Percentiles rank a stretch among this genome's conserved stretches.
Evolutionary conservation across 1,140 invertebrate genomes (phyloP).

Genomic region (Helicoverpa zea): DNA sequence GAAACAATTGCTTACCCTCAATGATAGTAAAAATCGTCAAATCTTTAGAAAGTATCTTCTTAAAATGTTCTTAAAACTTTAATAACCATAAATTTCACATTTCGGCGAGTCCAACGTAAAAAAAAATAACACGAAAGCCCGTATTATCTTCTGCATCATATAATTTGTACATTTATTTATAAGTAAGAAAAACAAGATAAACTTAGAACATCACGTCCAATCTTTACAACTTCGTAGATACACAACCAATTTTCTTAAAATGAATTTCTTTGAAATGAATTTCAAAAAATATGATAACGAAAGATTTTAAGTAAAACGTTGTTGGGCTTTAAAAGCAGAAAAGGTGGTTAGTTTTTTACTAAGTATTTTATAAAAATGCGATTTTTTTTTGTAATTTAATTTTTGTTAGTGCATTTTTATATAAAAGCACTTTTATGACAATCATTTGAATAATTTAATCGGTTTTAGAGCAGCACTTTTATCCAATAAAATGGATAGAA

Average conservation of each 20-base stretch:
- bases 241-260: conserved; percentile 20
- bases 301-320: background rate
- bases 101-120: background rate
- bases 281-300: background rate
- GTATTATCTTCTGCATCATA: background rate
- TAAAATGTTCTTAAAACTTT: no score
- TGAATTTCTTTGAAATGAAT: conserved; percentile 12
- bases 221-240: conserved; percentile 5
- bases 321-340: background rate
- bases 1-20: no score
- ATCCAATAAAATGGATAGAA: no score
- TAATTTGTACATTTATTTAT: background rate
- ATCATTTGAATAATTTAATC: no score
- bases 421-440: no score
- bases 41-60: no score
- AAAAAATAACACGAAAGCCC: background rate
- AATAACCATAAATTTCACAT: background rate
- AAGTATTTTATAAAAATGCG: background rate
- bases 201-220: conserved; percentile 11
- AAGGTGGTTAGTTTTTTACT: background rate
- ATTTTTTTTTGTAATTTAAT: no score
- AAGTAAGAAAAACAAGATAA: conserved; percentile 6
- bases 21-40: no score
- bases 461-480: no score
- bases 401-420: no score